Evolutionary conservation across 2,113 vertebrate genomes (phyloP), one percentile per base, ranked within the genome.

Genomic region (Pardalotus punctatus): DNA sequence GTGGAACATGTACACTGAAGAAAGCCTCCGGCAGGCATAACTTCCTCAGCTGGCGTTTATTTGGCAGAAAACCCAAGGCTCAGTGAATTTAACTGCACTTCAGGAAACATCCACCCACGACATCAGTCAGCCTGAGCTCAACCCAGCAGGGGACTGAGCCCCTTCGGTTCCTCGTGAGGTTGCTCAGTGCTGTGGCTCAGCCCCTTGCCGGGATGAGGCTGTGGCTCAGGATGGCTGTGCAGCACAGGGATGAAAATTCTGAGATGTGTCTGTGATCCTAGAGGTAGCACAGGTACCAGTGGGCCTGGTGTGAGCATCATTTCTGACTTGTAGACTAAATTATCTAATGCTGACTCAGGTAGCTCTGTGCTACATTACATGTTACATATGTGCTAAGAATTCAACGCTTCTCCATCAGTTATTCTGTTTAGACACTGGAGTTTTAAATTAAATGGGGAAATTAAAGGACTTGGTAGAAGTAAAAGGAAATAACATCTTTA

Each of bases 1-100:
- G 86, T 88, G 94, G 96, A 97, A 81, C 36, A 64, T 82, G 86
- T 86, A 94, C 93, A 87, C 91, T 96, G 92, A 91, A 97, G 74
- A 96, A 96, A 96, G 96, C 91, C 96, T 83, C 86, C 5, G 96
- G 97, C 92, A 40, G 86, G 93, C 73, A 43, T 95, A 96, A 96
- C 87, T 97, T 96, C 90, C 72, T 95, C 58, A 83, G 81, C 82
- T 96, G 97, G 84, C 50, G 1, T 97, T 97, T 96, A 88, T 89
- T 98, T 98, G 97, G 96, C 98, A 97, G 93, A 95, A 95, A 96
- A 87, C 45, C 85, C 60, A 92, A 94, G 72, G 73, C 60, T 91
- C 79, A 67, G 88, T 90, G 96, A 97, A 97, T 88, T 93, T 71
- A 80, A 60, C 94, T 83, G 71, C 42, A 29, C 73, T 96, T 94